Percentiles rank a stretch among this genome's conserved stretches.
phyloP scores from a whole-genome alignment of 2,888 invertebrate species.

The Drosophila falleni region DNA sequence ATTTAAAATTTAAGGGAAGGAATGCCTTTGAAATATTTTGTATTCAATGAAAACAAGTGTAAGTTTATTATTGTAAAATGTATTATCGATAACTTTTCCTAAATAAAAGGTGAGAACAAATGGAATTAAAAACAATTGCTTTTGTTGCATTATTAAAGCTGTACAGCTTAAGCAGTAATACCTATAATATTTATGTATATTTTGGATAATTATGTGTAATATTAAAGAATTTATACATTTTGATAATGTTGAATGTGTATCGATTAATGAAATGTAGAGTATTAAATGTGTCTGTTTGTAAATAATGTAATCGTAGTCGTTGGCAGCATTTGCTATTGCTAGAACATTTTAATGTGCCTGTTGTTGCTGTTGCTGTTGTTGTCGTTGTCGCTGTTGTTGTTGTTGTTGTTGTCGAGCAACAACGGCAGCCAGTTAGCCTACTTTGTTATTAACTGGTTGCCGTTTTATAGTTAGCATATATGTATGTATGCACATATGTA shows the following conservation, averaged over 20 bases:
- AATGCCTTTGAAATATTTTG: not conserved
- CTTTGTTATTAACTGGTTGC: conserved; percentile 66
- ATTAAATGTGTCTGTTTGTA: not conserved
- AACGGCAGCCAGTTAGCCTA: conserved; percentile 72
- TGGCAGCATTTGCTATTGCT: conserved; percentile 8
- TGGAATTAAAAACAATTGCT: not conserved
- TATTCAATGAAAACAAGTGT: not conserved
- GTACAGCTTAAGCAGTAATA: not conserved
- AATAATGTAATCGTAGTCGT: too few species aligned
- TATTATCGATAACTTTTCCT: not conserved
- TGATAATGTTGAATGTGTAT: not conserved
- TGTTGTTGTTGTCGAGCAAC: conserved; percentile 24
- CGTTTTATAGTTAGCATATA: conserved; percentile 35
- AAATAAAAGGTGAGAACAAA: not conserved
- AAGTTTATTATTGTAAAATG: not conserved
- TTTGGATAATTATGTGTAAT: not conserved
- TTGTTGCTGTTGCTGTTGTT: conserved; percentile 1
- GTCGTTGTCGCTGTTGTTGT: conserved; percentile 2
- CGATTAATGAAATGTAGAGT: not conserved
- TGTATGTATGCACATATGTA: conserved; percentile 24
- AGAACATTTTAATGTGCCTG: conserved; percentile 3
- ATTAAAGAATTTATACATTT: not conserved
- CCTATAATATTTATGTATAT: not conserved
- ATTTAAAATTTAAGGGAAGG: not conserved
- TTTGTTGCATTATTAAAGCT: not conserved